Evolutionary conservation across 2,797 vertebrate species (phyloP).

Genomic region (Typhlichthys subterraneus): DNA sequence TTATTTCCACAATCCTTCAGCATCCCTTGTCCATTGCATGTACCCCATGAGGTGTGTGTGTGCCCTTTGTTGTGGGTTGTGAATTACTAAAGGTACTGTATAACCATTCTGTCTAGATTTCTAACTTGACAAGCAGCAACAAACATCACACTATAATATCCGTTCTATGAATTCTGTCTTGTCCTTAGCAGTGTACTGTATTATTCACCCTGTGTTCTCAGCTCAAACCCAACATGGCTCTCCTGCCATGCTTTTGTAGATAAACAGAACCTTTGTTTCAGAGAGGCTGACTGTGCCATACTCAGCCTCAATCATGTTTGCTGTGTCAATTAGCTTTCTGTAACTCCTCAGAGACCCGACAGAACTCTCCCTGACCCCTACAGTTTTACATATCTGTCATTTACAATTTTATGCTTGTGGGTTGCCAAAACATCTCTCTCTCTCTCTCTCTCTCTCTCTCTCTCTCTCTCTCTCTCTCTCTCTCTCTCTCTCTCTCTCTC

Average conservation of each 20-base stretch:
- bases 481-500: neutral
- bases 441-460: conserved; percentile 35
- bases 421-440: conserved; percentile 59
- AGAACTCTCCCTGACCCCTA: conserved; percentile 70
- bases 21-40: no score
- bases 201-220: conserved; percentile 6
- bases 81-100: neutral
- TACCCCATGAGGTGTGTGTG: no score
- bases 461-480: conserved; percentile 20
- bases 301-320: conserved; percentile 34
- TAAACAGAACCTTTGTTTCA: conserved; percentile 22
- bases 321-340: conserved; percentile 32
- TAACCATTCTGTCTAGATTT: neutral
- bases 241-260: conserved; percentile 40
- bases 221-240: neutral
- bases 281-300: conserved; percentile 14
- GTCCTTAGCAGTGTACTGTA: neutral
- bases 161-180: neutral
- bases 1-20: no score
- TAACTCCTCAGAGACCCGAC: conserved; percentile 54
- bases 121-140: neutral
- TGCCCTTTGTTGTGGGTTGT: no score
- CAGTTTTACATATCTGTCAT: conserved; percentile 75
- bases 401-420: conserved; percentile 69
- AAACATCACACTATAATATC: neutral